Conservation (phyloP, 1,140 invertebrate species). For the Physella acuta region DNA sequence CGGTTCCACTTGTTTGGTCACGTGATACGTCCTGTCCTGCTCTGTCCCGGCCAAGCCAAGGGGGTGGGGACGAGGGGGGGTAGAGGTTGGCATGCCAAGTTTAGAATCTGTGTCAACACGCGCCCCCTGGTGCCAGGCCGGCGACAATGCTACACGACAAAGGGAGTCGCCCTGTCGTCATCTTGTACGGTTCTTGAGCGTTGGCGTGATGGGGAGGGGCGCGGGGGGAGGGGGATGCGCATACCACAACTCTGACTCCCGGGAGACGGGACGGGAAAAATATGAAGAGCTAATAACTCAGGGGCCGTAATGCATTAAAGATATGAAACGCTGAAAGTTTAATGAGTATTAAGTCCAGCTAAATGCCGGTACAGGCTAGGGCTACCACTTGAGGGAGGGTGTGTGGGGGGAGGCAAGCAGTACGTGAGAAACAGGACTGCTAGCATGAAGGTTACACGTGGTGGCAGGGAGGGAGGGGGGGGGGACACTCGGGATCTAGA, state of each 20-base stretch:
- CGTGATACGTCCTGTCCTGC: not conserved
- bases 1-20: not conserved
- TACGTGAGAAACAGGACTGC: too few species aligned
- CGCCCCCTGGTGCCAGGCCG: not conserved
- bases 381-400: not conserved
- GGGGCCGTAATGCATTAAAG: constrained; percentile 33
- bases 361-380: not conserved
- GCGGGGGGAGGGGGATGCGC: not conserved
- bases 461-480: too few species aligned
- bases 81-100: not conserved
- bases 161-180: constrained; percentile 10
- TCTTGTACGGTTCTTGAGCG: constrained; percentile 14
- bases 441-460: too few species aligned
- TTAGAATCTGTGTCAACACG: constrained; percentile 11
- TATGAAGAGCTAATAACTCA: constrained; percentile 17
- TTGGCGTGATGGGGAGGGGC: not conserved
- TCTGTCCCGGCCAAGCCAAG: not conserved
- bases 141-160: constrained; percentile 1
- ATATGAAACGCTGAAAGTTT: constrained; percentile 39
- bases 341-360: constrained; percentile 29
- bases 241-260: not conserved
- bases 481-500: too few species aligned
- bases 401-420: too few species aligned
- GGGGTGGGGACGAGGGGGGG: too few species aligned
- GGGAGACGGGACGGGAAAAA: not conserved